Evolutionary conservation across 2,888 invertebrate species (phyloP).

Genomic region (Mesorhabditis sp.): DNA sequence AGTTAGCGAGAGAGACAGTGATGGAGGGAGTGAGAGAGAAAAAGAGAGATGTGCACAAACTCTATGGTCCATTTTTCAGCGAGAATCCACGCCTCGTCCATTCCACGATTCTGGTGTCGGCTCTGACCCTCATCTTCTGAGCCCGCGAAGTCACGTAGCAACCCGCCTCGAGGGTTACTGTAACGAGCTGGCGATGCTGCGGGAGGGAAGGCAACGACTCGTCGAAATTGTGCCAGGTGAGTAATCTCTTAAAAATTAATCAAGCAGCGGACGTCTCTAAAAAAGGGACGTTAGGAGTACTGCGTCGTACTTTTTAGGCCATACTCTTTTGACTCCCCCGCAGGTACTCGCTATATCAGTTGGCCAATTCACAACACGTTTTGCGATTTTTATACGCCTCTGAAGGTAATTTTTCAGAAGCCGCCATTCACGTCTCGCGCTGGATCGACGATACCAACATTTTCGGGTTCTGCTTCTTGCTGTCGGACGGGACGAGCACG

Average conservation of each 20-base stretch:
- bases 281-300: no score
- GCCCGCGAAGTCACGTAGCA: neutral
- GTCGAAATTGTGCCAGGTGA: neutral
- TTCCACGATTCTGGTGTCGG: conserved; percentile 1
- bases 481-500: neutral
- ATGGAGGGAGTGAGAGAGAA: neutral
- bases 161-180: neutral
- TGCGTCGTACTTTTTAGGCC: no score
- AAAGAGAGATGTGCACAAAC: neutral
- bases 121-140: conserved; percentile 3
- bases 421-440: neutral
- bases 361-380: no score
- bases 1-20: no score
- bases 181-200: neutral
- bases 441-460: neutral
- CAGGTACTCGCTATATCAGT: no score
- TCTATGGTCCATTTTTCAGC: neutral
- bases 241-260: neutral
- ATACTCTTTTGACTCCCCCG: no score
- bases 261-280: no score
- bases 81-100: neutral
- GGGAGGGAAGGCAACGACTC: neutral
- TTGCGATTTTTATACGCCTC: no score
- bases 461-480: neutral
- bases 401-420: no score